Percentiles rank a stretch among this genome's conserved stretches.
phyloP scores from a whole-genome alignment of 2,797 vertebrate species.

The Sebastes diaconus region DNA sequence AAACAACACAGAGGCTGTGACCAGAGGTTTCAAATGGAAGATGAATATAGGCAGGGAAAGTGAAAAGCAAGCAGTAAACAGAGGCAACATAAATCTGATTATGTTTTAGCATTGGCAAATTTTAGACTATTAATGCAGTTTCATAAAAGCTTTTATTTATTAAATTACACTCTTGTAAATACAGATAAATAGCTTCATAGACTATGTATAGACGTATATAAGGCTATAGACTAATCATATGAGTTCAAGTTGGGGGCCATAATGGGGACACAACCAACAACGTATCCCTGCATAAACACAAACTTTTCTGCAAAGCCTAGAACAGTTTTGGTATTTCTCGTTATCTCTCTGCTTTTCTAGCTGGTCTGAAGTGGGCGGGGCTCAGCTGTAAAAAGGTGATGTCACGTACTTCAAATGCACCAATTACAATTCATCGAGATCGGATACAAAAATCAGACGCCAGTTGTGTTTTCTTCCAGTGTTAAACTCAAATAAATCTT shows the following conservation, averaged over 20 bases:
- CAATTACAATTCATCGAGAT: background rate
- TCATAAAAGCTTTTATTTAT: background rate
- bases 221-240: background rate
- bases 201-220: background rate
- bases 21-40: background rate
- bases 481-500: background rate
- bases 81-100: background rate
- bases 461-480: background rate
- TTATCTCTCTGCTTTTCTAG: too few relatives aligned
- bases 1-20: background rate
- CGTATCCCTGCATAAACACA: too few relatives aligned
- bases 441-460: background rate
- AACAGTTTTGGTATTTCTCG: background rate
- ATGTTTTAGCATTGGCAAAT: background rate
- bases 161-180: background rate
- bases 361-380: too few relatives aligned
- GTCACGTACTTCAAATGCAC: background rate
- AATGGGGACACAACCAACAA: background rate
- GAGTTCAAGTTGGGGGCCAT: background rate
- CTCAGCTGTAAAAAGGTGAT: background rate
- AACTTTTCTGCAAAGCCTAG: background rate
- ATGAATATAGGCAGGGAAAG: background rate
- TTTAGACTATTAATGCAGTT: background rate
- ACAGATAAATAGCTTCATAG: background rate
- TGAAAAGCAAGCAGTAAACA: background rate